Evolutionary conservation across 2,888 invertebrate genomes (phyloP), one percentile per base, ranked within the genome.

Genomic region (Melinaea marsaeus): DNA sequence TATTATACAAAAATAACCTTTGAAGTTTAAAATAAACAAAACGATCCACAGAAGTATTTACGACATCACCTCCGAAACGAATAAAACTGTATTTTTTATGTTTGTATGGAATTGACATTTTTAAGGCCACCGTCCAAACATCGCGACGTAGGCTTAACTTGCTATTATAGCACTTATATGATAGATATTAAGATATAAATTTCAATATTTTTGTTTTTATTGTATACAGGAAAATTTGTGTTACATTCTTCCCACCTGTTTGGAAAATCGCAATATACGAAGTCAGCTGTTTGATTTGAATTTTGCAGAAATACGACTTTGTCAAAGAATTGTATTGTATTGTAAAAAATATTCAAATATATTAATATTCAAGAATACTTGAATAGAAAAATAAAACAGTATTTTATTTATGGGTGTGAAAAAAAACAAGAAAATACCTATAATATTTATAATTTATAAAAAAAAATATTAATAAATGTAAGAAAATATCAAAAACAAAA

Each of bases 41-140:
- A 22, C 7, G 51, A 22, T n/a, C 37, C 48, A 45, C 60, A 46
- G 60, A 62, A 51, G 59, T 66, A 62, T 69, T 68, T 63, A 62
- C 35, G 47, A 46, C 51, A 55, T 58, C 64, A 66, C 63, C 60
- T 69, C 60, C 56, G 60, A 55, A 62, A 55, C 54, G 13, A 60
- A 58, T 68, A 65, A 61, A 63, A 58, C 57, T 58, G 61, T 63
- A 48, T 48, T 60, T 67, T 63, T 64, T 58, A 58, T 60, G 46
- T 55, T 65, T 47, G 57, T 48, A 57, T 58, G n/a, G 58, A 65
- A 67, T 67, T 68, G 69, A 66, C 69, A 69, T 64, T 69, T 68
- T 68, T 64, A 69, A 61, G 62, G 64, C 60, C 32, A 61, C 47
- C 46, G 42, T 57, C 58, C 58, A 62, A 66, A 64, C 34, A 5